phyloP scores from a whole-genome alignment of 2,797 vertebrate species.

The Sphaeramia orbicularis region DNA sequence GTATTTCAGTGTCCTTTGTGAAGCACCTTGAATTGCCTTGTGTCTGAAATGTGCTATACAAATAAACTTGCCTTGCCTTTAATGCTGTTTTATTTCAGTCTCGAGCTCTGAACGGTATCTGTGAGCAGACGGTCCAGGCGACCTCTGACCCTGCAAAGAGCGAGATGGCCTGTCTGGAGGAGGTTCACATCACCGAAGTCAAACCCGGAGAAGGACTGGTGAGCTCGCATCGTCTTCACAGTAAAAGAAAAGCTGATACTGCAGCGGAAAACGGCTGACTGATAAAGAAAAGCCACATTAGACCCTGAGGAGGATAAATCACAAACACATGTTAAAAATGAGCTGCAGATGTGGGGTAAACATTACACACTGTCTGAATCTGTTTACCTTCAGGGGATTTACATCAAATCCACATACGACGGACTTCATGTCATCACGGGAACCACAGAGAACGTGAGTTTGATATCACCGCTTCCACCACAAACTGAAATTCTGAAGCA shows the following conservation, averaged over 20 bases:
- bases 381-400: constrained; percentile 89
- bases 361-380: neutral
- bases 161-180: constrained; percentile 89
- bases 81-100: too few species aligned
- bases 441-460: constrained; percentile 96
- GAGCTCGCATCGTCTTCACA: constrained; percentile 63
- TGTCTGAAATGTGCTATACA: too few species aligned
- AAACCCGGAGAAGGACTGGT: constrained; percentile 94
- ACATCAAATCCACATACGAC: constrained; percentile 98
- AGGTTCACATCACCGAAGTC: constrained; percentile 90
- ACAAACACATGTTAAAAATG: neutral
- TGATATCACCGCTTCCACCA: too few species aligned
- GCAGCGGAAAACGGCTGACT: too few species aligned
- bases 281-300: too few species aligned
- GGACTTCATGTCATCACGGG: constrained; percentile 96
- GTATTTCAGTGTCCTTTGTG: too few species aligned
- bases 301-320: neutral
- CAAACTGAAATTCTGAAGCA: too few species aligned
- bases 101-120: constrained; percentile 90
- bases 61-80: too few species aligned
- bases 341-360: neutral
- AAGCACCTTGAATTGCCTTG: too few species aligned
- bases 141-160: constrained; percentile 88
- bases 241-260: neutral
- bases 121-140: constrained; percentile 89